phyloP scores from a whole-genome alignment of 2,888 invertebrate genomes.

The Nebria salina region DNA sequence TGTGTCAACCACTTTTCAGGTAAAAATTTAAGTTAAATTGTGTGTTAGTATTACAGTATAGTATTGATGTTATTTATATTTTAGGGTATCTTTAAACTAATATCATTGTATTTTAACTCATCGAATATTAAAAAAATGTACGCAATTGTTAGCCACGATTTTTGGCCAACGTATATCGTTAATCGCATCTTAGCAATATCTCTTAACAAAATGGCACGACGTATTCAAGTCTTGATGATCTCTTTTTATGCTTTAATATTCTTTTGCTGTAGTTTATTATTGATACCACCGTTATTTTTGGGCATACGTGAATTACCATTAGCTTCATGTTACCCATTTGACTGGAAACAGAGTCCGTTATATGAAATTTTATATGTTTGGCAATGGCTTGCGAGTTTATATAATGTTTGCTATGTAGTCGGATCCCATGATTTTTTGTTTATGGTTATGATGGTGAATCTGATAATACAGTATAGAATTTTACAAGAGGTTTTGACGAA shows the following conservation, averaged over 20 bases:
- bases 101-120: conserved; percentile 32
- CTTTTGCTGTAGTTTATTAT: conserved; percentile 33
- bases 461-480: conserved; percentile 38
- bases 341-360: conserved; percentile 28
- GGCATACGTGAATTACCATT: conserved; percentile 35
- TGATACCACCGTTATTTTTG: conserved; percentile 33
- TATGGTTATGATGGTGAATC: conserved; percentile 30
- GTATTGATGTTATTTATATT: not conserved
- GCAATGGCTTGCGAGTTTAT: conserved; percentile 40
- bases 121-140: conserved; percentile 33
- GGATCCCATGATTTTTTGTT: conserved; percentile 42
- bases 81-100: conserved; percentile 34
- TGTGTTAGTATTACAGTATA: not conserved
- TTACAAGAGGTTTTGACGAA: conserved; percentile 25
- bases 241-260: conserved; percentile 33
- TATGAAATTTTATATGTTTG: conserved; percentile 42
- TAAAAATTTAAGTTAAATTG: not conserved
- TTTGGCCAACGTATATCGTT: conserved; percentile 37
- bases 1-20: conserved; percentile 42
- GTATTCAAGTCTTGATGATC: conserved; percentile 23
- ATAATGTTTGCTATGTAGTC: conserved; percentile 37
- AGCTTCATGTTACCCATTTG: conserved; percentile 38
- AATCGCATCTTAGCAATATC: not conserved
- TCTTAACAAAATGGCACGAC: conserved; percentile 30
- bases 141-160: conserved; percentile 21